These are phyloP conservation scores for Fratercula arctica DNA, from an alignment of 2,797 vertebrate species.

Conservation along the genomic window DNA sequence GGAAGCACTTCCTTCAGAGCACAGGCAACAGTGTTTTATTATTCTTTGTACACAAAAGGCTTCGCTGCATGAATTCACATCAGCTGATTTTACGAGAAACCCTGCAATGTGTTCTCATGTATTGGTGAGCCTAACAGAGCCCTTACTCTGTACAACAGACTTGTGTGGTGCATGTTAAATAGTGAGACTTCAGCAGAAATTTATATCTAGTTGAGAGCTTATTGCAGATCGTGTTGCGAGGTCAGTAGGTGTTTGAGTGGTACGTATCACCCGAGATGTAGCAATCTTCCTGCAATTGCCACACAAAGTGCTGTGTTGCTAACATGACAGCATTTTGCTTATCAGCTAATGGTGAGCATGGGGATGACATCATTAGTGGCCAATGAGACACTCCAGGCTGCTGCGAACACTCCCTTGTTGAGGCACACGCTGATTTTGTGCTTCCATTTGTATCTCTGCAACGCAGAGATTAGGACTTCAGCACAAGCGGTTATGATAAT, in stretches of 20 bases:
- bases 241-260: background rate
- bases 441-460: background rate
- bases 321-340: constrained; percentile 19
- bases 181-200: background rate
- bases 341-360: background rate
- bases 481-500: background rate
- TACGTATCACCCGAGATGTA: background rate
- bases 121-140: background rate
- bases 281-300: background rate
- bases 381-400: constrained; percentile 41
- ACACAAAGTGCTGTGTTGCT: constrained; percentile 13
- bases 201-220: background rate
- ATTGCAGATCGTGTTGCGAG: background rate
- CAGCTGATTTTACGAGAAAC: background rate
- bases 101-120: background rate
- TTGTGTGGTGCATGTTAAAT: background rate
- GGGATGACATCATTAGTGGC: constrained; percentile 61
- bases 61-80: constrained; percentile 4
- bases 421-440: background rate
- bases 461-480: background rate
- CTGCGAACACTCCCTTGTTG: background rate
- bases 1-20: constrained; percentile 6
- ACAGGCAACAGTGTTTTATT: background rate
- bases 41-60: background rate
- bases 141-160: background rate